These are phyloP conservation scores for Sceliomorpha sp. DNA, from an alignment of 2,888 invertebrate genomes.

Conservation along the genomic window DNA sequence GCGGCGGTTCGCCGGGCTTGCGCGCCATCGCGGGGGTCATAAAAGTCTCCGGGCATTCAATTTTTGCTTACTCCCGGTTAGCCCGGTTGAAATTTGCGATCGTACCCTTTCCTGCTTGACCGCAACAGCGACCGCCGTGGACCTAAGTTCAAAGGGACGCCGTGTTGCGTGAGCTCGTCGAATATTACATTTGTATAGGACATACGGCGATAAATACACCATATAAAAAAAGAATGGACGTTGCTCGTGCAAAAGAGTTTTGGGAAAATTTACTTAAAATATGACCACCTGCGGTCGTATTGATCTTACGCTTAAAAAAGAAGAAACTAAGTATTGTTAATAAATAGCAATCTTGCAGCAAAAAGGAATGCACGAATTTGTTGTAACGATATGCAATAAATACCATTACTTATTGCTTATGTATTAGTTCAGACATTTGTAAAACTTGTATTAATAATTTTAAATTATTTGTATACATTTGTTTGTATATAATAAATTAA, in stretches of 20 bases:
- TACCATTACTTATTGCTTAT: no score
- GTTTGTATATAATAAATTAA: no score
- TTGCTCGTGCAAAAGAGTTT: neutral
- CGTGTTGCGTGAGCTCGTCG: conserved; percentile 7
- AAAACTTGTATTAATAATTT: no score
- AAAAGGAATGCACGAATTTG: no score
- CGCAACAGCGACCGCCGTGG: conserved; percentile 21
- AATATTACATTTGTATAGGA: conserved; percentile 30
- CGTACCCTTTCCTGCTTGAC: conserved; percentile 40
- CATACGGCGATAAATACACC: conserved; percentile 38
- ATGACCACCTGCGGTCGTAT: no score
- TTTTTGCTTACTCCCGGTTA: conserved; percentile 41
- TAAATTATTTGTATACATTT: no score
- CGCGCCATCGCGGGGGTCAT: conserved; percentile 52
- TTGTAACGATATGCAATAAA: no score
- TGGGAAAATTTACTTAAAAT: no score
- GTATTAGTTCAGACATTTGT: no score
- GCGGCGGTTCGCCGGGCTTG: conserved; percentile 31
- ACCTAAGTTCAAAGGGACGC: conserved; percentile 38
- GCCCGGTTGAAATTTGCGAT: conserved; percentile 49
- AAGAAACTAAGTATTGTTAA: no score
- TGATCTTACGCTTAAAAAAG: no score
- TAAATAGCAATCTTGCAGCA: no score
- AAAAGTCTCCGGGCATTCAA: conserved; percentile 57
- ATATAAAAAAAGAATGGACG: conserved; percentile 7